Percentiles rank a stretch among this genome's conserved stretches.
phyloP scores from a whole-genome alignment of 2,797 vertebrate species.

The Myripristis murdjan region DNA sequence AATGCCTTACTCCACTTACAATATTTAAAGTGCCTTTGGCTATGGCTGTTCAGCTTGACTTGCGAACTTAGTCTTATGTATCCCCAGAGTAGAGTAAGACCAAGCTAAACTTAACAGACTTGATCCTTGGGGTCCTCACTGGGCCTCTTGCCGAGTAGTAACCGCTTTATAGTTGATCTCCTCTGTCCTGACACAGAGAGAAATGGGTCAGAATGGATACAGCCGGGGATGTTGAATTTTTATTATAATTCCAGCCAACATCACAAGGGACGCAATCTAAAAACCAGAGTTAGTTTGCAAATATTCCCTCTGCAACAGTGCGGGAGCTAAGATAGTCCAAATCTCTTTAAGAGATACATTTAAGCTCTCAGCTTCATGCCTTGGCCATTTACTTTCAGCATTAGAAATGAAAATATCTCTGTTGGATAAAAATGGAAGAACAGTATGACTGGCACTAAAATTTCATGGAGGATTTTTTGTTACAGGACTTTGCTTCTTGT shows the following conservation, averaged over 20 bases:
- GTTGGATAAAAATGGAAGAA: neutral
- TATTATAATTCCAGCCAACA: conserved; percentile 58
- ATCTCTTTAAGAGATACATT: conserved; percentile 51
- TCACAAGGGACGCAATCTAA: conserved; percentile 58
- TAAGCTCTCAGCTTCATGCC: conserved; percentile 23
- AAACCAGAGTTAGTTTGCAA: conserved; percentile 66
- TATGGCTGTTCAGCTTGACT: conserved; percentile 70
- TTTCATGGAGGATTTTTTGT: neutral
- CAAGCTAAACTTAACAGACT: conserved; percentile 65
- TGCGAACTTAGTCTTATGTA: conserved; percentile 59
- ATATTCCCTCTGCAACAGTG: conserved; percentile 66
- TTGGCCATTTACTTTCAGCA: conserved; percentile 22
- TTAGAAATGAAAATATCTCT: conserved; percentile 8
- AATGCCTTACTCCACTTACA: conserved; percentile 31
- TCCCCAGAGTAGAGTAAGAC: conserved; percentile 66
- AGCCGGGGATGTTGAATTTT: conserved; percentile 54
- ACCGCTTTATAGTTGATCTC: conserved; percentile 72
- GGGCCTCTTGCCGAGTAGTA: conserved; percentile 64
- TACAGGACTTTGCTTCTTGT: conserved; percentile 5
- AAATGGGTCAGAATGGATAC: conserved; percentile 74
- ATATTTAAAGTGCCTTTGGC: conserved; percentile 60
- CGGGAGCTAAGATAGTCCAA: conserved; percentile 40
- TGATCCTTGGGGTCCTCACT: conserved; percentile 65
- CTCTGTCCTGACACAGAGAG: conserved; percentile 63
- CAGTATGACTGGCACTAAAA: neutral